phyloP scores from a whole-genome alignment of 2,113 vertebrate genomes.

The Danio rerio region DNA sequence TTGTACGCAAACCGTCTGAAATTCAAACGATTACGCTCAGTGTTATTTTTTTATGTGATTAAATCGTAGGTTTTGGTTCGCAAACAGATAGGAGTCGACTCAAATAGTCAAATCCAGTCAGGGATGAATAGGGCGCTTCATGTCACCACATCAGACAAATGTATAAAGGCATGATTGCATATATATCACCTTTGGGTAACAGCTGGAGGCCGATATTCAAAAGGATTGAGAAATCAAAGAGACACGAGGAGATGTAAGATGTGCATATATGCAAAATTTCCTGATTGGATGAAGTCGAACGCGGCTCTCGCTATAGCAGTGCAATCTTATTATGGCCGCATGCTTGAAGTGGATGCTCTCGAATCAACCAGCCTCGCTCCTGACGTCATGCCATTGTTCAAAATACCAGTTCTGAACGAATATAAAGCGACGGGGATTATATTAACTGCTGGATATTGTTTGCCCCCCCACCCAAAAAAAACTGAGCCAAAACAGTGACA shows the following conservation, averaged over 20 bases:
- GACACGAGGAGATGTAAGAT: slow-evolving; percentile 18
- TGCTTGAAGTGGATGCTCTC: neutral
- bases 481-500: slow-evolving; percentile 36
- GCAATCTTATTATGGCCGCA: slow-evolving; percentile 1
- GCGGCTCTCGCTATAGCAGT: neutral
- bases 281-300: slow-evolving; percentile 19
- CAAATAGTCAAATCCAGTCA: neutral
- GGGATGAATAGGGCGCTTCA: neutral
- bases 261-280: slow-evolving; percentile 14
- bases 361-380: neutral
- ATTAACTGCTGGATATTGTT: slow-evolving; percentile 13
- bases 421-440: neutral
- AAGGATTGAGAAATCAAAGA: slow-evolving; percentile 28
- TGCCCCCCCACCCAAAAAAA: neutral
- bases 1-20: slow-evolving; percentile 28
- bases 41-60: slow-evolving; percentile 21
- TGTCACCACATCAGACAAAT: slow-evolving; percentile 21
- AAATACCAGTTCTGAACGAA: neutral
- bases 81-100: neutral
- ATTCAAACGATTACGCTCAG: neutral
- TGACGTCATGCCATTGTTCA: neutral
- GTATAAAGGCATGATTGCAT: slow-evolving; percentile 41
- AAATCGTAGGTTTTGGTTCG: neutral
- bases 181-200: slow-evolving; percentile 28
- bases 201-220: slow-evolving; percentile 23